Percentiles rank a stretch among this genome's conserved stretches.
Conservation (phyloP, 2,888 invertebrate species). For the Napeogenes inachia region DNA sequence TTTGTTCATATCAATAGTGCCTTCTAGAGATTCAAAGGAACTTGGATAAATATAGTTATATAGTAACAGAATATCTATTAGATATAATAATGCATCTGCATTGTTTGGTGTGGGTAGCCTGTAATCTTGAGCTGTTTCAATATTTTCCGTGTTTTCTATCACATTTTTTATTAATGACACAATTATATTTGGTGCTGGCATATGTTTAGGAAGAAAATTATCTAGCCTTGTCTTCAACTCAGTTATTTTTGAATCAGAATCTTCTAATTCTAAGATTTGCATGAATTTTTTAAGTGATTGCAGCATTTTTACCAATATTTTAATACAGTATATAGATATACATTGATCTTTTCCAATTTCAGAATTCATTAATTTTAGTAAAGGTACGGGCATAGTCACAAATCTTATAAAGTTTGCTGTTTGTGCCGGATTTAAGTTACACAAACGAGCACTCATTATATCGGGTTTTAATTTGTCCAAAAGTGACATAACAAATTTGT, state of each 20-base stretch:
- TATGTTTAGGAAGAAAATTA: conserved; percentile 67
- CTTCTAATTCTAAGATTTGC: conserved; percentile 64
- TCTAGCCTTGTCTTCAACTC: conserved; percentile 61
- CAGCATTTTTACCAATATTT: conserved; percentile 76
- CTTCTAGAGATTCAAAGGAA: conserved; percentile 68
- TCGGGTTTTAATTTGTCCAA: conserved; percentile 67
- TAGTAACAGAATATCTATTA: conserved; percentile 60
- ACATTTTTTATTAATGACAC: conserved; percentile 57
- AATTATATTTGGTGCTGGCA: conserved; percentile 55
- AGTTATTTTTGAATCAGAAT: conserved; percentile 40
- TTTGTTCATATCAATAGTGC: conserved; percentile 62
- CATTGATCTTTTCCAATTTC: conserved; percentile 56
- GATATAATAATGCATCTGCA: conserved; percentile 53
- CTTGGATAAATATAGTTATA: conserved; percentile 66
- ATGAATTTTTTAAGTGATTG: conserved; percentile 73
- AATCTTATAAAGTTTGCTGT: conserved; percentile 71
- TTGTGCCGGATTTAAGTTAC: conserved; percentile 69
- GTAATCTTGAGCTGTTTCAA: conserved; percentile 48
- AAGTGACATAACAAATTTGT: conserved; percentile 65
- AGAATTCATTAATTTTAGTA: conserved; percentile 65
- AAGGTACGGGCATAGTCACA: conserved; percentile 66
- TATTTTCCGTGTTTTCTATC: conserved; percentile 37
- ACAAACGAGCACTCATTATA: conserved; percentile 66
- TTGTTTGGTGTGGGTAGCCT: conserved; percentile 50
- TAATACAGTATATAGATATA: conserved; percentile 66